phyloP scores from a whole-genome alignment of 2,113 vertebrate species.

The Notarius lentiginosus region DNA sequence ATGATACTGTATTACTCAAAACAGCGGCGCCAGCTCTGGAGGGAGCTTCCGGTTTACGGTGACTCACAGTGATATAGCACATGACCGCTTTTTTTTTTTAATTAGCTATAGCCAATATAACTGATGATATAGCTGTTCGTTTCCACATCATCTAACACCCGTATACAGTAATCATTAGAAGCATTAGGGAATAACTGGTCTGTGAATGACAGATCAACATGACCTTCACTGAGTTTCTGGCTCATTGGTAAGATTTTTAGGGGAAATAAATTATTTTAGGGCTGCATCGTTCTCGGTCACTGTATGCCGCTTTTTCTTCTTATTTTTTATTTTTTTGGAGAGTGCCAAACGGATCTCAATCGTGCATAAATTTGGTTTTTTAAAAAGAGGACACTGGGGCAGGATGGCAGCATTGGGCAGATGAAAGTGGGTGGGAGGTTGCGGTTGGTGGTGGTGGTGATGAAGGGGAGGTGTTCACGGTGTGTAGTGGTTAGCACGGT shows the following conservation, averaged over 20 bases:
- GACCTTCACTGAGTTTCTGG: neutral
- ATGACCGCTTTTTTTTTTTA: neutral
- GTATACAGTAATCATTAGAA: neutral
- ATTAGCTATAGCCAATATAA: neutral
- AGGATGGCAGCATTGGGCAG: no score
- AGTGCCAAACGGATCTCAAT: no score
- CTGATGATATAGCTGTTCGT: neutral
- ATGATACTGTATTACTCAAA: neutral
- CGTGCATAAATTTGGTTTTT: neutral
- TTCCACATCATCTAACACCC: neutral
- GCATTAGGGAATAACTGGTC: neutral
- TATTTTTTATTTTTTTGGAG: neutral
- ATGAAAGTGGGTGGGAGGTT: no score
- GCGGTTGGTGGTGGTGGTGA: no score
- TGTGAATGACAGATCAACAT: neutral
- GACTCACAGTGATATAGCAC: neutral
- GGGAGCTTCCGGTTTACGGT: neutral
- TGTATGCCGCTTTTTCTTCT: neutral
- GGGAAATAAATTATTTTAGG: neutral
- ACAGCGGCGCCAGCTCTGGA: neutral
- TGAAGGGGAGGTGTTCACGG: no score
- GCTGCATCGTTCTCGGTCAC: neutral
- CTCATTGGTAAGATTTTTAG: neutral
- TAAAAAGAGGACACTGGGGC: no score
- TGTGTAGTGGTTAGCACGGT: no score